Conservation (phyloP, 2,888 invertebrate species). For the Panzeria rudis region DNA sequence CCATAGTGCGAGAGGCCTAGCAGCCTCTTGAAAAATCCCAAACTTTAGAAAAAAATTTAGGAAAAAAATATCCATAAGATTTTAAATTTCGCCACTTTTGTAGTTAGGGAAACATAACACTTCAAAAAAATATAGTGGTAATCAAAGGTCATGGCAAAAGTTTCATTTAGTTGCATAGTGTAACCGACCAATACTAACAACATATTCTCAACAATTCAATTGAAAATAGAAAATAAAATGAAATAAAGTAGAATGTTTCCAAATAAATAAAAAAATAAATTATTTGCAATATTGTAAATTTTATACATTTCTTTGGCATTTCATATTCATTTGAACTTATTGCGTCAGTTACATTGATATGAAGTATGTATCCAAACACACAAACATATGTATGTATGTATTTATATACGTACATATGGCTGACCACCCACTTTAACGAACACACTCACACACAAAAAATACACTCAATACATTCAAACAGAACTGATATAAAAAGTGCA, state of each 20-base stretch:
- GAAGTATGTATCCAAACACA: too few relatives aligned
- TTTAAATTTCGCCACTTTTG: too few relatives aligned
- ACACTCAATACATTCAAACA: neutral
- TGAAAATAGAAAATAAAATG: neutral
- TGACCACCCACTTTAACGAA: neutral
- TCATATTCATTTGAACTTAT: neutral
- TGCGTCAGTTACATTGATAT: neutral
- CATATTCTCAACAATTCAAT: neutral
- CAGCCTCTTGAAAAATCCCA: too few relatives aligned
- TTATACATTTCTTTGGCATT: slow-evolving; percentile 15
- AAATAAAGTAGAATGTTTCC: neutral
- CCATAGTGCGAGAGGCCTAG: too few relatives aligned
- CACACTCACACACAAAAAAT: neutral
- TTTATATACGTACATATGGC: neutral
- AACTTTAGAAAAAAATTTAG: too few relatives aligned
- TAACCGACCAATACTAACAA: too few relatives aligned
- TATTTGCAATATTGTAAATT: neutral
- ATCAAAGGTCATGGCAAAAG: too few relatives aligned
- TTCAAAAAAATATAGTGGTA: too few relatives aligned
- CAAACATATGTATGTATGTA: too few relatives aligned
- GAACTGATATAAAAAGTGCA: slow-evolving; percentile 10
- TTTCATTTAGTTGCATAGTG: too few relatives aligned
- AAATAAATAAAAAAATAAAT: slow-evolving; percentile 3
- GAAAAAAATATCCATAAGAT: too few relatives aligned
- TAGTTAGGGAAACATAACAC: too few relatives aligned